Evolutionary conservation across 2,888 invertebrate genomes (phyloP), one percentile per base, ranked within the genome.

Genomic region (Herminia tarsipennalis): DNA sequence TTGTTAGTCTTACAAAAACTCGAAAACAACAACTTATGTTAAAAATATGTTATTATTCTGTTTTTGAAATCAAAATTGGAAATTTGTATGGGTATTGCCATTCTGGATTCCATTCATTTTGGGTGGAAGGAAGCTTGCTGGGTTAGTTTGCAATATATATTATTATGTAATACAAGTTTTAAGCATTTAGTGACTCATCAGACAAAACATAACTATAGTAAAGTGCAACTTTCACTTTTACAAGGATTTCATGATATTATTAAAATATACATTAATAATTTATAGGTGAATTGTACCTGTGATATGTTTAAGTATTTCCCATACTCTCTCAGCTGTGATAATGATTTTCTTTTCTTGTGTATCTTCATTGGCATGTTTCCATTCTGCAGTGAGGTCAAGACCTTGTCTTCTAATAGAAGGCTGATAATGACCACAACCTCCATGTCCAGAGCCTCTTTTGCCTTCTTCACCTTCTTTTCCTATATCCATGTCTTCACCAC

Each of bases 281-380:
- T n/a, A n/a, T n/a, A n/a, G n/a, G 22, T 33, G n/a, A 34, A 16
- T 3, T 45, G 13, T 51, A 93, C 93, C 93, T 63, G 96, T 95
- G 37, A 98, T 98, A 73, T 97, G 96, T 85, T 98, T 98, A 24
- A 99, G 94, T 59, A 99, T 98, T 90, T 99, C 99, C 94, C 97
- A 96, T 1, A 99, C 99, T 65, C 98, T 92, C 83, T 99, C 99
- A 1, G 99, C 99, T 3, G 97, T 97, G 4, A 99, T 93, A 0
- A 93, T 91, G 10, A 98, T 98, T 86, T 99, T 99, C 78, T 97
- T 96, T 79, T 99, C 98, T 86, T 99, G 99, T 3, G 98, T 96
- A 75, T 99, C 99, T 90, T 99, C 99, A 86, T 99, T 99, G 0
- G 97, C 95, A 82, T 99, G 96, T 86, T 98, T 99, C 99, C 99